Evolutionary conservation across 2,797 vertebrate species (phyloP).

Genomic region (Fistularia commersonii): DNA sequence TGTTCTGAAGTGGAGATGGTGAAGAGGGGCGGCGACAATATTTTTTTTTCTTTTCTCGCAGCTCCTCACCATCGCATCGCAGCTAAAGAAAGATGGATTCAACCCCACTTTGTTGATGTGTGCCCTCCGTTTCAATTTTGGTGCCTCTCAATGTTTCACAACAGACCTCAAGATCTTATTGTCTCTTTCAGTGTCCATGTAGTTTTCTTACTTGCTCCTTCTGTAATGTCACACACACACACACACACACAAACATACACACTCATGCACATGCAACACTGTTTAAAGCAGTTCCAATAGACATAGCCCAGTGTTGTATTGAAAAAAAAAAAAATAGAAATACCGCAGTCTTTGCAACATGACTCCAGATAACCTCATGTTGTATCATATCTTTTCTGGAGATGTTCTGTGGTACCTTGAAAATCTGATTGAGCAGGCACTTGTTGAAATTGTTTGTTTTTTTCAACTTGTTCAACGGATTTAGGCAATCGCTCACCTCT

Average conservation of each 20-base stretch:
- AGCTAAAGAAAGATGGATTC: constrained; percentile 7
- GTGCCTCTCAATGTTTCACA: constrained; percentile 58
- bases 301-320: constrained; percentile 14
- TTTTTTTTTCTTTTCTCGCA: constrained; percentile 10
- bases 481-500: constrained; percentile 72
- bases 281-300: constrained; percentile 1
- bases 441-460: constrained; percentile 40
- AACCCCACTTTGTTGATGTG: neutral
- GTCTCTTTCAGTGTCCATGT: constrained; percentile 13
- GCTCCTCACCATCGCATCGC: constrained; percentile 18
- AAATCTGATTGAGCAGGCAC: constrained; percentile 42
- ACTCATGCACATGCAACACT: neutral
- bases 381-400: constrained; percentile 25
- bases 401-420: constrained; percentile 50
- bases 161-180: constrained; percentile 56
- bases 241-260: neutral
- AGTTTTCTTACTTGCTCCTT: constrained; percentile 24
- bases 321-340: constrained; percentile 19
- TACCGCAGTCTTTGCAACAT: constrained; percentile 15
- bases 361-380: constrained; percentile 14
- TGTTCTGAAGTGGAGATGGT: constrained; percentile 1
- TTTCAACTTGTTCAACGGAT: constrained; percentile 35
- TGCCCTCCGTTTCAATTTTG: neutral
- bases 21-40: constrained; percentile 7
- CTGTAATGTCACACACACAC: constrained; percentile 21